These are phyloP conservation scores for Clamator glandarius DNA, from an alignment of 2,797 vertebrate species.

Conservation along the genomic window DNA sequence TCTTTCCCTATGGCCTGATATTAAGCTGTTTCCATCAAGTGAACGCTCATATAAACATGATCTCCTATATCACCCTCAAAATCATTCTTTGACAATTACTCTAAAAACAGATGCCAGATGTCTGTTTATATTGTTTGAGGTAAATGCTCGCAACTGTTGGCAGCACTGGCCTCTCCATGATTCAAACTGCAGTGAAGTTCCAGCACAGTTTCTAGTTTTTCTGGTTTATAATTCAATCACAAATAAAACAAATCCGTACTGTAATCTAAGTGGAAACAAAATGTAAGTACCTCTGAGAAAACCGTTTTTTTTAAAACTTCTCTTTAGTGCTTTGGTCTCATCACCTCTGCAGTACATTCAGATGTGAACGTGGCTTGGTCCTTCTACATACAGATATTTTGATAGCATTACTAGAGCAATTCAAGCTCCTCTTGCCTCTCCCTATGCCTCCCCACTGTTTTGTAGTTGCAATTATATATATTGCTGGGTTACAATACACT, in stretches of 20 bases:
- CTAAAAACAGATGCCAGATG: constrained; percentile 67
- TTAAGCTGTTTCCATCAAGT: constrained; percentile 69
- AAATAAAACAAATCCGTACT: background rate
- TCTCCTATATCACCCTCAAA: constrained; percentile 68
- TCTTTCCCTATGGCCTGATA: constrained; percentile 42
- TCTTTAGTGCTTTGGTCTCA: background rate
- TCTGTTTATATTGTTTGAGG: constrained; percentile 59
- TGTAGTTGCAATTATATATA: background rate
- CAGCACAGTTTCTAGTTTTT: background rate
- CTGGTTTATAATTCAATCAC: background rate
- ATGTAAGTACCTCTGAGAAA: background rate
- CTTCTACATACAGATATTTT: background rate
- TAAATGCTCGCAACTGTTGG: constrained; percentile 20
- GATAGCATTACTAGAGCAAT: background rate
- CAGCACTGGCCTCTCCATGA: background rate
- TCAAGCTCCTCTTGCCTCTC: background rate
- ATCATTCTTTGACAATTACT: constrained; percentile 49
- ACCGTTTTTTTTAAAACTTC: background rate
- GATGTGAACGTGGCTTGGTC: background rate
- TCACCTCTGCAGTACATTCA: background rate
- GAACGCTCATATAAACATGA: constrained; percentile 62
- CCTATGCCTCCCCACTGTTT: background rate
- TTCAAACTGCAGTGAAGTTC: background rate
- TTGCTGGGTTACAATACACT: background rate
- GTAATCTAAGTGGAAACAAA: background rate